Conservation (phyloP, 2,888 invertebrate species). For the Papilio protenor region DNA sequence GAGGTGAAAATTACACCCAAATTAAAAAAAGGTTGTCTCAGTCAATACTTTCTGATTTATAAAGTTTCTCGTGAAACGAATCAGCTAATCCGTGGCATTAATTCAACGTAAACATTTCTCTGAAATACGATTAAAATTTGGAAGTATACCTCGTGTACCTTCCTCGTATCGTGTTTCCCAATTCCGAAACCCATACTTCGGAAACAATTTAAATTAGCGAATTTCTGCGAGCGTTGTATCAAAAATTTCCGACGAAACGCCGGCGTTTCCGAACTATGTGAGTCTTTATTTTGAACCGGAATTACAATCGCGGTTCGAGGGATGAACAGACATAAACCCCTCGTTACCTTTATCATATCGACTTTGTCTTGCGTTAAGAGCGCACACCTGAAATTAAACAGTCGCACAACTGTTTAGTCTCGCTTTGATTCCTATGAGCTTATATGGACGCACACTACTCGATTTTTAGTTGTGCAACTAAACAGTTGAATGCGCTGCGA, state of each 20-base stretch:
- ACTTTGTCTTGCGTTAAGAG: conserved; percentile 26
- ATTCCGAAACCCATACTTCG: conserved; percentile 19
- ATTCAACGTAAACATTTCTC: conserved; percentile 8
- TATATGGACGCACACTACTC: no score
- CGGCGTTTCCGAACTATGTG: conserved; percentile 18
- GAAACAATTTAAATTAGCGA: conserved; percentile 32
- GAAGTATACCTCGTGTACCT: background rate
- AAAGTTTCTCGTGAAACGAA: background rate
- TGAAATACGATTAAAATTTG: conserved; percentile 7
- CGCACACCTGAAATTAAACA: no score
- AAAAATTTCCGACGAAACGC: conserved; percentile 8
- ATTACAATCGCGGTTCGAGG: conserved; percentile 27
- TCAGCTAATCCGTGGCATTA: background rate
- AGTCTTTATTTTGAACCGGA: conserved; percentile 24
- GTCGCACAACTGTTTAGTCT: no score
- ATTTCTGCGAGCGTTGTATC: conserved; percentile 15
- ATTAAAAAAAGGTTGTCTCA: no score
- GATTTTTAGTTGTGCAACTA: no score
- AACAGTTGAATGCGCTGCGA: no score
- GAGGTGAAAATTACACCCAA: background rate
- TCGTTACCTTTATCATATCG: conserved; percentile 36
- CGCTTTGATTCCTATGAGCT: no score
- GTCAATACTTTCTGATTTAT: background rate
- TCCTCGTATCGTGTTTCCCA: background rate
- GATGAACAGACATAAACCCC: conserved; percentile 10